phyloP scores from a whole-genome alignment of 2,113 vertebrate species.

The Cyrtonyx montezumae region DNA sequence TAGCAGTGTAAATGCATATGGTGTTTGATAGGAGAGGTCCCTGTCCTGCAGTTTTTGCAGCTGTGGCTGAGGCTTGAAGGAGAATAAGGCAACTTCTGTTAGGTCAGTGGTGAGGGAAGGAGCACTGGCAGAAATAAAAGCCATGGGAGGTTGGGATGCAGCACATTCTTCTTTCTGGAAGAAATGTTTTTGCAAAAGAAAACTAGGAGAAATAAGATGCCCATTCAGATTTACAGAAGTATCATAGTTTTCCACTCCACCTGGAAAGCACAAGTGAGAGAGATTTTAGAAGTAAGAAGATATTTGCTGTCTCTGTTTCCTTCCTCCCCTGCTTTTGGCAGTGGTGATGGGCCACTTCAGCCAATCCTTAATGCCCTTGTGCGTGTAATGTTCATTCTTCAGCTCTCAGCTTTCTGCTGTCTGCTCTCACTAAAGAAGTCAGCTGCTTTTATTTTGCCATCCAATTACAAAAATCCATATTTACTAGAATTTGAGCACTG shows the following conservation, averaged over 20 bases:
- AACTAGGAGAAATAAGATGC: background rate
- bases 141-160: background rate
- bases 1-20: background rate
- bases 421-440: background rate
- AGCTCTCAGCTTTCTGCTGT: background rate
- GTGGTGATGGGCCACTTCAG: background rate
- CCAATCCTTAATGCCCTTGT: background rate
- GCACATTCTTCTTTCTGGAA: background rate
- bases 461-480: background rate
- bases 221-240: constrained; percentile 24
- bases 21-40: background rate
- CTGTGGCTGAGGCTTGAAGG: background rate
- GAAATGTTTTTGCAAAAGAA: background rate
- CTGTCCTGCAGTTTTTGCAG: background rate
- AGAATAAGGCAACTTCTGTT: background rate
- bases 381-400: accelerated
- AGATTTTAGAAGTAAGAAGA: background rate
- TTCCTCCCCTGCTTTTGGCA: background rate
- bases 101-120: background rate
- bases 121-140: background rate
- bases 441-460: background rate
- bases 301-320: background rate
- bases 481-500: background rate
- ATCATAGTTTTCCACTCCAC: background rate
- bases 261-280: background rate